These are phyloP conservation scores for Drosophila parvula DNA, from an alignment of 1,140 invertebrate species.

Conservation along the genomic window DNA sequence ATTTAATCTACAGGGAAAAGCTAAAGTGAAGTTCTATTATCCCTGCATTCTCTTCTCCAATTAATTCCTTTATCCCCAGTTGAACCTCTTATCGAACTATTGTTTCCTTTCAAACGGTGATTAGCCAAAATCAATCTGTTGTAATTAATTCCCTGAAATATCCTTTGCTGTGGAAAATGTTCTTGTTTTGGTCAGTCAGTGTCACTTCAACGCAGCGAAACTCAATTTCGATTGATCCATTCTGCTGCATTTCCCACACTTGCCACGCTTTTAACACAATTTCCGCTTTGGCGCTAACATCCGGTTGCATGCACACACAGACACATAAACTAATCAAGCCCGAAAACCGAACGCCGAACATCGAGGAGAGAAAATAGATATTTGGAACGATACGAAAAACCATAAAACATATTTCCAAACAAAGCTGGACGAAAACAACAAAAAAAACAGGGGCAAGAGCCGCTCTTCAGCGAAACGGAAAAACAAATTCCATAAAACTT, in stretches of 20 bases:
- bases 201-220: neutral
- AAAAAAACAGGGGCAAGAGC: constrained; percentile 10
- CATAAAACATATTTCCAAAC: constrained; percentile 36
- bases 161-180: neutral
- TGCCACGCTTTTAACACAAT: constrained; percentile 15
- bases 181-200: constrained; percentile 5
- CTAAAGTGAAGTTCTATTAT: no score
- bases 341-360: neutral
- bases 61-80: neutral
- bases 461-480: constrained; percentile 24
- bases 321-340: constrained; percentile 27
- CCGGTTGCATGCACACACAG: constrained; percentile 5
- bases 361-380: constrained; percentile 13
- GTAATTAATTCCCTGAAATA: neutral
- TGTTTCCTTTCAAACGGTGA: neutral
- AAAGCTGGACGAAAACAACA: constrained; percentile 13
- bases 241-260: constrained; percentile 9
- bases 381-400: constrained; percentile 23
- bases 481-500: constrained; percentile 62
- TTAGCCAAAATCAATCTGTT: constrained; percentile 5
- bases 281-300: constrained; percentile 17
- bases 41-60: neutral
- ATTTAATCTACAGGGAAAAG: no score
- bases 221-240: constrained; percentile 21
- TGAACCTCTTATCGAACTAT: no score